Percentiles rank a stretch among this genome's conserved stretches.
These are phyloP conservation scores for Clitarchus hookeri DNA, from an alignment of 2,888 invertebrate genomes.

Conservation along the genomic window DNA sequence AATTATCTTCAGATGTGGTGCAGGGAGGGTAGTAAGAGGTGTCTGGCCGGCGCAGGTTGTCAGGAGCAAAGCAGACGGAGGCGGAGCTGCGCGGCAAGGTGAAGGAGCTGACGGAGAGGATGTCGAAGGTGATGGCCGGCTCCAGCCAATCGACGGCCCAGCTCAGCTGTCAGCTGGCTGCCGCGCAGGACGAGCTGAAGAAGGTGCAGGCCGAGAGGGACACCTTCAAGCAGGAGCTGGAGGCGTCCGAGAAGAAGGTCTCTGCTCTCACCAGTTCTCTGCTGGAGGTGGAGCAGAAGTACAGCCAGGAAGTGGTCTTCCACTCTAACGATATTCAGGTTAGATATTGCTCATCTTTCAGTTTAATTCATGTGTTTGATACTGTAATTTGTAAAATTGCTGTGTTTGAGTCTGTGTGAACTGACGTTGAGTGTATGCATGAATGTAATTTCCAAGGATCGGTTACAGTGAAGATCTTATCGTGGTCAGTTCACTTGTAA, in stretches of 20 bases:
- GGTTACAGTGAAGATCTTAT: too few species aligned
- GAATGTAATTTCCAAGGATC: too few species aligned
- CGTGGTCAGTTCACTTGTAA: too few species aligned
- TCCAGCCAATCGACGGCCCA: slow-evolving; percentile 65
- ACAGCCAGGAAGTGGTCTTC: slow-evolving; percentile 75
- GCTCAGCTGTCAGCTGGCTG: slow-evolving; percentile 56
- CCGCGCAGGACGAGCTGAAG: slow-evolving; percentile 65
- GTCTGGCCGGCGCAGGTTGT: slow-evolving; percentile 48
- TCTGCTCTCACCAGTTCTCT: slow-evolving; percentile 65
- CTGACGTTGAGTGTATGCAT: too few species aligned
- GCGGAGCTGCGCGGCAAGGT: slow-evolving; percentile 60
- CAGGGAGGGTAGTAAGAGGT: too few species aligned
- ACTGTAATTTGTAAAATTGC: too few species aligned
- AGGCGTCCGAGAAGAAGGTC: slow-evolving; percentile 65
- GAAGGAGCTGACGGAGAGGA: slow-evolving; percentile 32
- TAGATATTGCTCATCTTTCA: slow-evolving; percentile 21
- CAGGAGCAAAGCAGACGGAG: slow-evolving; percentile 54
- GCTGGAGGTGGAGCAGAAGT: slow-evolving; percentile 75
- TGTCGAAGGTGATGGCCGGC: slow-evolving; percentile 64
- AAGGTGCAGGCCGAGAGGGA: slow-evolving; percentile 59
- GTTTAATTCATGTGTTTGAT: too few species aligned
- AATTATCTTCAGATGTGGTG: too few species aligned
- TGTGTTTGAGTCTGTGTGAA: too few species aligned
- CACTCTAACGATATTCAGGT: slow-evolving; percentile 69
- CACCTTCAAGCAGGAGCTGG: slow-evolving; percentile 65